Evolutionary conservation across 2,113 vertebrate species (phyloP), one percentile per base, ranked within the genome.

Genomic region (Tylochromis polylepis): DNA sequence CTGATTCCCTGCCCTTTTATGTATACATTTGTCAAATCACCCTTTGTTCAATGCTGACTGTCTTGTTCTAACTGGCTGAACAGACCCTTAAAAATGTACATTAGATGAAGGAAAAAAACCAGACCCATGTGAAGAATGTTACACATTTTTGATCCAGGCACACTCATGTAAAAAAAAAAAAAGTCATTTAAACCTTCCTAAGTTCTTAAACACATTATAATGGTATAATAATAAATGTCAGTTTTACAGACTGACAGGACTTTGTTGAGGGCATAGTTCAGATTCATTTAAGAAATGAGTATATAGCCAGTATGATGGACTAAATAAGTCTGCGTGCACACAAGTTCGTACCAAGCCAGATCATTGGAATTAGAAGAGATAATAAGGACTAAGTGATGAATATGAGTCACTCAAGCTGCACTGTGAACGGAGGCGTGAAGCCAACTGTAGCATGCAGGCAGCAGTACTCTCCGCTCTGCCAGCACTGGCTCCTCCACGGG

Each of bases 361-460:
- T 87, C 43, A 27, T 70, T 38, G 36, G 56, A 70, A 43, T 36
- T 20, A 86, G 36, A 11, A 5, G 62, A 20, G 78, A 82, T 75
- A 84, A 86, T 38, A 38, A n/a, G 27, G 78, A 67, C 34, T 49
- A 53, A 84, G 85, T 85, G 85, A 75, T 85, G 87, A 86, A 77
- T 29, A 38, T 94, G 93, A 95, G 84, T 95, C 93, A 93, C 75
- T 82, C 77, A 43, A 79, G 70, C 77, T 75, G 86, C 85, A 9
- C 46, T 51, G 85, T 58, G 89, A 53, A 85, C 92, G 86, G 92
- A 90, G 91, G 92, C 87, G 94, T 79, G 85, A 15, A 88, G 85
- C 89, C 83, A 87, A 91, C 86, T 92, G 93, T 87, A 49, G 91
- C 89, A 27, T 24, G 79, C 87, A 79, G 72, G 31, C 85, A 55